A percentile compares a stretch with the other conserved stretches of the same genome.
phyloP scores from a whole-genome alignment of 2,888 invertebrate genomes.

The Drosophila melanosoma region DNA sequence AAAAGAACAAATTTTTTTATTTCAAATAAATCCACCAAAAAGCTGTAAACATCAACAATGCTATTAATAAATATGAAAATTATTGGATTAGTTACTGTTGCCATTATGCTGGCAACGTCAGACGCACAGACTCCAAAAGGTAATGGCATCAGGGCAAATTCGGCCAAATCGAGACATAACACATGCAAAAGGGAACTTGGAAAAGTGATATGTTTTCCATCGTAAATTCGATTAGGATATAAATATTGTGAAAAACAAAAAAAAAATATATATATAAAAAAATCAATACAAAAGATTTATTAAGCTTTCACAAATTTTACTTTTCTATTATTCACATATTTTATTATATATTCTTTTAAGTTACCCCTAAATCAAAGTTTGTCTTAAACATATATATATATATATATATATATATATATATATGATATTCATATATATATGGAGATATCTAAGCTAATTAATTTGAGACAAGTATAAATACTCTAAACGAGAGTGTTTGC shows the following conservation, averaged over 20 bases:
- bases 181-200: too few relatives aligned
- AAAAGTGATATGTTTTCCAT: slow-evolving; percentile 19
- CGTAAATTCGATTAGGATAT: neutral
- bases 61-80: neutral
- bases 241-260: too few relatives aligned
- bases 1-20: neutral
- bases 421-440: neutral
- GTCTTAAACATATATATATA: too few relatives aligned
- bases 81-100: slow-evolving; percentile 11
- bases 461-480: neutral
- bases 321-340: too few relatives aligned
- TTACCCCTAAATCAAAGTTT: too few relatives aligned
- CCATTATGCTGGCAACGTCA: neutral
- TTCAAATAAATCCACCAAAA: neutral
- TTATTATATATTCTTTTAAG: too few relatives aligned
- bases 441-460: neutral
- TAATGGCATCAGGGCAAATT: too few relatives aligned
- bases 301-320: too few relatives aligned
- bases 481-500: neutral
- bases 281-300: too few relatives aligned
- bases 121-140: too few relatives aligned
- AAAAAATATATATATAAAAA: too few relatives aligned
- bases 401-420: neutral
- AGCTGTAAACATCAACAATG: neutral
- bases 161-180: too few relatives aligned